Percentiles rank a stretch among this genome's conserved stretches.
Evolutionary conservation across 2,888 invertebrate genomes (phyloP).

Genomic region (Pelosia muscerda): DNA sequence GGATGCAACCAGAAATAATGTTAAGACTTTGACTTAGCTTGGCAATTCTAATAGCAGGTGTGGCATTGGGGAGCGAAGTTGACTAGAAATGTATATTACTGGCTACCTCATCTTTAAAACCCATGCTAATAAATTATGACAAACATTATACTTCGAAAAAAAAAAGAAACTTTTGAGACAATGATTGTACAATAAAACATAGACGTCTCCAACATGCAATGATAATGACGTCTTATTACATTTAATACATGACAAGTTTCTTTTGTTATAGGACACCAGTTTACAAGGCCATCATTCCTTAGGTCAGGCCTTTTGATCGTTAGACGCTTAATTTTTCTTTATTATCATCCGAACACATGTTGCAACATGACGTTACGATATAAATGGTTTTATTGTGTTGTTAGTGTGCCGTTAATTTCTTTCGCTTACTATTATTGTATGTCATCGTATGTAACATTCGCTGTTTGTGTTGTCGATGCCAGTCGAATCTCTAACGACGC

Average conservation of each 20-base stretch:
- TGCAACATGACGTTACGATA: slow-evolving; percentile 67
- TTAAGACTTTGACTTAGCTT: not conserved
- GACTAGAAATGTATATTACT: not conserved
- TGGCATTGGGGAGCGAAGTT: no score
- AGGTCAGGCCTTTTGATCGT: slow-evolving; percentile 80
- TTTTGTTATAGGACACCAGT: slow-evolving; percentile 86
- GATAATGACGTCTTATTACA: slow-evolving; percentile 14
- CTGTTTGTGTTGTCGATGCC: slow-evolving; percentile 35
- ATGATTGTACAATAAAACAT: not conserved
- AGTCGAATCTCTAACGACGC: slow-evolving; percentile 25
- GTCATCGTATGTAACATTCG: slow-evolving; percentile 43
- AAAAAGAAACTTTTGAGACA: slow-evolving; percentile 15
- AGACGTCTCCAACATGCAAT: slow-evolving; percentile 17
- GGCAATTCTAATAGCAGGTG: not conserved
- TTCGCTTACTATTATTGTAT: slow-evolving; percentile 48
- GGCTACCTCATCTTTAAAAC: not conserved
- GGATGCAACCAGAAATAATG: no score
- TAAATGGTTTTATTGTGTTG: slow-evolving; percentile 68
- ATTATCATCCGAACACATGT: slow-evolving; percentile 66
- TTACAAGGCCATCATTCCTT: slow-evolving; percentile 83
- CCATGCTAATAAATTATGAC: not conserved
- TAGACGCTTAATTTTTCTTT: slow-evolving; percentile 67
- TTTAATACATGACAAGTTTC: slow-evolving; percentile 55
- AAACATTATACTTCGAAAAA: not conserved
- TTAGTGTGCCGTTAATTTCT: slow-evolving; percentile 54